phyloP scores from a whole-genome alignment of 2,888 invertebrate genomes.

The Furcula furcula region DNA sequence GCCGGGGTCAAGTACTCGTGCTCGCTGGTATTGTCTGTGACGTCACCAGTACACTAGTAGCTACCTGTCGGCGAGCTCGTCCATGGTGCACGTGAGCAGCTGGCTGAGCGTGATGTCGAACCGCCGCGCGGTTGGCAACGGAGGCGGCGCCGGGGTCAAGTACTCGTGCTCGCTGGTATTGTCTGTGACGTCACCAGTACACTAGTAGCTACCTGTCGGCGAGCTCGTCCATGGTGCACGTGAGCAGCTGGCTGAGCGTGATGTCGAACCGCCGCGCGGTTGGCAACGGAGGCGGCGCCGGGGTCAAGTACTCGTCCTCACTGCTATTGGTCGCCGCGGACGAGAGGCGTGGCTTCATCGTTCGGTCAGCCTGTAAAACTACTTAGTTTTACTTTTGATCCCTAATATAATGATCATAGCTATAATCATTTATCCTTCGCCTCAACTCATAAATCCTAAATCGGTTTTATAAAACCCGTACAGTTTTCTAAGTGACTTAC shows the following conservation, averaged over 20 bases:
- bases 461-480: too few species aligned
- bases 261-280: slow-evolving; percentile 85
- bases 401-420: too few species aligned
- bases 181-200: background rate
- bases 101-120: background rate
- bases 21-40: too few species aligned
- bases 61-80: too few species aligned
- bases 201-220: slow-evolving; percentile 79
- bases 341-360: slow-evolving; percentile 65
- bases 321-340: slow-evolving; percentile 77
- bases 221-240: slow-evolving; percentile 90
- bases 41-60: too few species aligned
- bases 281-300: slow-evolving; percentile 80
- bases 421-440: too few species aligned
- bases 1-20: too few species aligned
- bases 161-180: background rate
- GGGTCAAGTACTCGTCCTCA: slow-evolving; percentile 87
- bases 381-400: too few species aligned
- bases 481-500: slow-evolving; percentile 29
- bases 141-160: background rate
- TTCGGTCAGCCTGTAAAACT: slow-evolving; percentile 63
- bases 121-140: too few species aligned
- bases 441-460: too few species aligned
- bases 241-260: slow-evolving; percentile 90
- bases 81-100: too few species aligned